Conservation (phyloP, 2,888 invertebrate species). For the Leptothorax acervorum region DNA sequence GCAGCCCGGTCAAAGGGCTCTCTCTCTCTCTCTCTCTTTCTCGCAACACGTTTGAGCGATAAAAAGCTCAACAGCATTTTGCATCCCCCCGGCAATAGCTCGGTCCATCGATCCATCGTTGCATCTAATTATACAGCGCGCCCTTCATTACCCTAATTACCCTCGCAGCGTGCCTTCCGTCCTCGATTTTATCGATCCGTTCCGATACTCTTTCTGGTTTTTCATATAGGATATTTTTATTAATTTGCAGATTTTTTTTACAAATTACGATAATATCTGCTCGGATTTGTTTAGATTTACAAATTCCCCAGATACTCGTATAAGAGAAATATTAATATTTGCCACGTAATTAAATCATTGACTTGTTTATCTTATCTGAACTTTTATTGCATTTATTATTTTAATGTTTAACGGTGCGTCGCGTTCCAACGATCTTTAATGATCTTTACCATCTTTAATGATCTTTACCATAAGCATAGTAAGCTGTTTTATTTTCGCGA, state of each 20-base stretch:
- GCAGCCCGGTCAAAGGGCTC: conserved; percentile 59
- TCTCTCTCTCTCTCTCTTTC: background rate
- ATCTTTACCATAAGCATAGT: background rate
- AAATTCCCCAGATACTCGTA: background rate
- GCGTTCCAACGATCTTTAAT: background rate
- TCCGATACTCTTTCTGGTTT: background rate
- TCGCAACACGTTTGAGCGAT: conserved; percentile 29
- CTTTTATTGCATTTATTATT: background rate
- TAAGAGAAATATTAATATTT: background rate
- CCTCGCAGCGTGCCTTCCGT: conserved; percentile 48
- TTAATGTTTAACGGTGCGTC: background rate
- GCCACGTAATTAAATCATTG: background rate
- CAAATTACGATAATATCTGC: background rate
- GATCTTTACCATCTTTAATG: background rate
- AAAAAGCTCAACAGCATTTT: conserved; percentile 66
- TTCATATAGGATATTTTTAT: conserved; percentile 10
- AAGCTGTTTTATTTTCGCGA: background rate
- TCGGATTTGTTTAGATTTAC: background rate
- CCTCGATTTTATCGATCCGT: conserved; percentile 59
- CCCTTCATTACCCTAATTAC: conserved; percentile 73
- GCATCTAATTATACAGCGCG: conserved; percentile 67
- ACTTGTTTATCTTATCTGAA: background rate
- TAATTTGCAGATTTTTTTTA: background rate
- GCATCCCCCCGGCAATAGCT: conserved; percentile 33
- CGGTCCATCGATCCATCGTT: conserved; percentile 58